A percentile compares a stretch with the other conserved stretches of the same genome.
These are phyloP conservation scores for Acrocephalus kingi DNA, from an alignment of 2,113 vertebrate species.

Conservation along the genomic window DNA sequence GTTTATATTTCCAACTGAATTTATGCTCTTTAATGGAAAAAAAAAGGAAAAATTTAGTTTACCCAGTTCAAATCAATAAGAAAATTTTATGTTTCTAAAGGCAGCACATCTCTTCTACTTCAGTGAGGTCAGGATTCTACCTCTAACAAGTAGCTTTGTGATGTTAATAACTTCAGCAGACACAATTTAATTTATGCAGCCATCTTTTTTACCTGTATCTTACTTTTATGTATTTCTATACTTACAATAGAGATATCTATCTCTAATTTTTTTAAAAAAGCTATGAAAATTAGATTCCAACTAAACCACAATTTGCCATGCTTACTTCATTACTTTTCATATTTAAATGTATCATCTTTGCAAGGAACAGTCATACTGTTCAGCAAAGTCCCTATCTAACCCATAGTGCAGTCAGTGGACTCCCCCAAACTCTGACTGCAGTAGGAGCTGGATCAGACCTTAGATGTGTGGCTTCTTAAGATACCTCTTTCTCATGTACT, in stretches of 20 bases:
- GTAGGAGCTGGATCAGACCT: background rate
- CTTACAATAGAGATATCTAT: conserved; percentile 57
- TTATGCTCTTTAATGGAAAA: background rate
- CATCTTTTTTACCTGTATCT: conserved; percentile 52
- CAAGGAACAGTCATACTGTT: background rate
- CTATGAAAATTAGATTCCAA: conserved; percentile 58
- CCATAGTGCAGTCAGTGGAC: background rate
- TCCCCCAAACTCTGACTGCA: background rate
- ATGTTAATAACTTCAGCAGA: conserved; percentile 62
- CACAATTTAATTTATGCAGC: conserved; percentile 53
- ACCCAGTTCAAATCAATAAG: conserved; percentile 12
- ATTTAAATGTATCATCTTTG: conserved; percentile 49
- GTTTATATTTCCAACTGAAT: background rate
- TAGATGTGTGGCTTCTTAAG: background rate
- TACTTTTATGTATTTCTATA: conserved; percentile 40
- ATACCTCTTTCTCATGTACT: background rate
- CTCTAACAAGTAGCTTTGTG: conserved; percentile 43
- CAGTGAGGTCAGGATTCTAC: conserved; percentile 31
- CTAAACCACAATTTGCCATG: conserved; percentile 16
- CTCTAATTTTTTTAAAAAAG: conserved; percentile 33
- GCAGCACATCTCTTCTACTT: background rate
- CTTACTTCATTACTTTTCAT: conserved; percentile 58
- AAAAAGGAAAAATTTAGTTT: conserved; percentile 14
- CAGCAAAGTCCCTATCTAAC: background rate
- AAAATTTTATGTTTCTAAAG: background rate